Percentiles rank a stretch among this genome's conserved stretches.
Evolutionary conservation across 2,888 invertebrate genomes (phyloP).

Genomic region (Sympetrum striolatum): DNA sequence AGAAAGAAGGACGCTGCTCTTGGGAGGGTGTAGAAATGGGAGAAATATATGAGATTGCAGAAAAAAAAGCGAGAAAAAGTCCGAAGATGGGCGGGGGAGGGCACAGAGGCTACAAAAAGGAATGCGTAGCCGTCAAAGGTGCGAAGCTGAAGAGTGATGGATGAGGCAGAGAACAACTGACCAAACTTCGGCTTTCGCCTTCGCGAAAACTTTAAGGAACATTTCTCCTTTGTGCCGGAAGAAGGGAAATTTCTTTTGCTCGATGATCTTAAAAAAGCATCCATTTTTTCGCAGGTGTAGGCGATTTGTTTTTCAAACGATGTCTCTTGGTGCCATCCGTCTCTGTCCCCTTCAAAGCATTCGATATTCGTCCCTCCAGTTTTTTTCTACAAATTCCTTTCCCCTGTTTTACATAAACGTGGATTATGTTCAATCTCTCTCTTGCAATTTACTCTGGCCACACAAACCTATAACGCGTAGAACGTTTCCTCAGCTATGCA

Average conservation of each 20-base stretch:
- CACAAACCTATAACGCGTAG: neutral
- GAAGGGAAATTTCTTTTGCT: neutral
- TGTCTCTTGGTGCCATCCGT: neutral
- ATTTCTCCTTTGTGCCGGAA: neutral
- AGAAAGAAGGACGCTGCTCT: neutral
- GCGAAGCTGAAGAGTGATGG: neutral
- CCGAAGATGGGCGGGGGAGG: neutral
- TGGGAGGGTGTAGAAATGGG: neutral
- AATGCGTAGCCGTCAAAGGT: neutral
- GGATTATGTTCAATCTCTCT: neutral
- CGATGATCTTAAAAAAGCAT: neutral
- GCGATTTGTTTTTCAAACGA: neutral
- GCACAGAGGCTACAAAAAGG: neutral
- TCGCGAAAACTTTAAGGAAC: constrained; percentile 2
- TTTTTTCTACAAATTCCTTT: neutral
- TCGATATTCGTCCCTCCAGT: neutral
- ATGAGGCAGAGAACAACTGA: constrained; percentile 10
- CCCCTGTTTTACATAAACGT: neutral
- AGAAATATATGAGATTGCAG: neutral
- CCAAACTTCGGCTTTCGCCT: constrained; percentile 16
- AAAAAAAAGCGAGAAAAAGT: neutral
- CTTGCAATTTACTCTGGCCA: neutral
- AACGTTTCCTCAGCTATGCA: too few relatives aligned
- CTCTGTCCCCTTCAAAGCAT: neutral
- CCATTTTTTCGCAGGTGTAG: neutral